A percentile compares a stretch with the other conserved stretches of the same genome.
Conservation (phyloP, 30 jellyfish, hydroid and myxozoan species). For the Chironex yamaguchii region DNA sequence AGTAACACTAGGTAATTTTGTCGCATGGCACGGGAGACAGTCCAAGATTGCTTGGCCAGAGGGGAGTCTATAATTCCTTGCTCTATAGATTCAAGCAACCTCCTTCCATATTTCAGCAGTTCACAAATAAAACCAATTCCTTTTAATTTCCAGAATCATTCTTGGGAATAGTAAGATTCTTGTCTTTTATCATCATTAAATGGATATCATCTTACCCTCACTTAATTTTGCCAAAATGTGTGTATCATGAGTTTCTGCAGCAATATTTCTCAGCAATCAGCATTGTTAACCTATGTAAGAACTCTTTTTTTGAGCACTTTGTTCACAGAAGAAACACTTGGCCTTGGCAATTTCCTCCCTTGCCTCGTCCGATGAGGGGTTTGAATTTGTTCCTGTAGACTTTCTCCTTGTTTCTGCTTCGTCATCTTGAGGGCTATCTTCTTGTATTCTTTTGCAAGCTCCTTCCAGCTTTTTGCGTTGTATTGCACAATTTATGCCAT, state of each 20-base stretch:
- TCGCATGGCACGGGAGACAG: slow-evolving; percentile 39
- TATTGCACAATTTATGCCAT: slow-evolving; percentile 44
- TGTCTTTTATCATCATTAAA: slow-evolving; percentile 36
- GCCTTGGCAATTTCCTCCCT: slow-evolving; percentile 9
- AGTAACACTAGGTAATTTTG: slow-evolving; percentile 31
- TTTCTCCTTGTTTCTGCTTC: slow-evolving; percentile 27
- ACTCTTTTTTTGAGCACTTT: slow-evolving; percentile 33
- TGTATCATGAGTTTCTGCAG: slow-evolving; percentile 48
- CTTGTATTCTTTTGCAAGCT: slow-evolving; percentile 38
- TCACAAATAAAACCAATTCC: too few relatives aligned
- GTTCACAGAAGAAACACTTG: too few relatives aligned
- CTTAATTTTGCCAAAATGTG: slow-evolving; percentile 39
- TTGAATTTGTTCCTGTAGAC: background rate
- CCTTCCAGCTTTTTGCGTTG: slow-evolving; percentile 38
- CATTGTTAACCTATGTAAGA: slow-evolving; percentile 44
- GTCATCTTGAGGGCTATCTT: slow-evolving; percentile 21
- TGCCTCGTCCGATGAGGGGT: background rate
- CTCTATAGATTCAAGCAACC: slow-evolving; percentile 33
- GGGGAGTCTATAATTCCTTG: slow-evolving; percentile 23
- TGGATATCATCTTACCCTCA: slow-evolving; percentile 64
- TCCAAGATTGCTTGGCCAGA: slow-evolving; percentile 30
- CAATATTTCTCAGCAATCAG: slow-evolving; percentile 23
- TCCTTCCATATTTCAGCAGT: slow-evolving; percentile 21
- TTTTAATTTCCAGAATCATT: slow-evolving; percentile 31
- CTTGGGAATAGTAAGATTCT: slow-evolving; percentile 19